A percentile compares a stretch with the other conserved stretches of the same genome.
Conservation (phyloP, 2,888 invertebrate genomes). For the Eubasilissa splendida region DNA sequence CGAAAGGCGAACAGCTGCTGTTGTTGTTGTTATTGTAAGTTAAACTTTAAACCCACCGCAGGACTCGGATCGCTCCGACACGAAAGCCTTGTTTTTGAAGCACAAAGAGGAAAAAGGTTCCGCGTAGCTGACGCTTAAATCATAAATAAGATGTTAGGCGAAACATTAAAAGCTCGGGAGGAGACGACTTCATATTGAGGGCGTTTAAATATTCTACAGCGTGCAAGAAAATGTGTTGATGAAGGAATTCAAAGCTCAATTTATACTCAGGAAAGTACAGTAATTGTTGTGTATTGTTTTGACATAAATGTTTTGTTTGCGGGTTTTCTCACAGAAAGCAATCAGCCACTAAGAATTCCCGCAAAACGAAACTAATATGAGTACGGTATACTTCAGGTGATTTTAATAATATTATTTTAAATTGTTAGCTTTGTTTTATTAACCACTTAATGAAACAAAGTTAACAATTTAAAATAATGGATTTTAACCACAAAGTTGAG, state of each 20-base stretch:
- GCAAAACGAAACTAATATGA: no score
- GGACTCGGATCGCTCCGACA: background rate
- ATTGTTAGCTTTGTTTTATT: no score
- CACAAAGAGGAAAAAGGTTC: conserved; percentile 7
- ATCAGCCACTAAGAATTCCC: no score
- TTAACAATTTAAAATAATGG: no score
- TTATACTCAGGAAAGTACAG: background rate
- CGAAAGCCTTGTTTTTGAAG: conserved; percentile 18
- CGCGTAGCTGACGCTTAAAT: conserved; percentile 7
- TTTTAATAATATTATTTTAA: no score
- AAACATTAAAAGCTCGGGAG: conserved; percentile 8
- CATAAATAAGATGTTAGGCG: conserved; percentile 19
- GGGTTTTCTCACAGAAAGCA: no score
- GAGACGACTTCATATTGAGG: conserved; percentile 29
- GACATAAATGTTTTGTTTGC: no score
- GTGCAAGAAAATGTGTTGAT: background rate
- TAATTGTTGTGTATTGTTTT: no score
- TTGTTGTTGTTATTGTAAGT: conserved; percentile 11
- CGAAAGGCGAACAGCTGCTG: background rate
- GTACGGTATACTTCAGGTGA: no score
- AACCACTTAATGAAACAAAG: no score
- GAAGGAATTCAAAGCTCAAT: background rate
- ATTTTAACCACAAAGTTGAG: no score
- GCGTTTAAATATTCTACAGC: conserved; percentile 1
- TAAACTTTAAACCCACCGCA: conserved; percentile 5